Conservation (phyloP, 2,797 vertebrate species). For the Pipistrellus pipistrellus region DNA sequence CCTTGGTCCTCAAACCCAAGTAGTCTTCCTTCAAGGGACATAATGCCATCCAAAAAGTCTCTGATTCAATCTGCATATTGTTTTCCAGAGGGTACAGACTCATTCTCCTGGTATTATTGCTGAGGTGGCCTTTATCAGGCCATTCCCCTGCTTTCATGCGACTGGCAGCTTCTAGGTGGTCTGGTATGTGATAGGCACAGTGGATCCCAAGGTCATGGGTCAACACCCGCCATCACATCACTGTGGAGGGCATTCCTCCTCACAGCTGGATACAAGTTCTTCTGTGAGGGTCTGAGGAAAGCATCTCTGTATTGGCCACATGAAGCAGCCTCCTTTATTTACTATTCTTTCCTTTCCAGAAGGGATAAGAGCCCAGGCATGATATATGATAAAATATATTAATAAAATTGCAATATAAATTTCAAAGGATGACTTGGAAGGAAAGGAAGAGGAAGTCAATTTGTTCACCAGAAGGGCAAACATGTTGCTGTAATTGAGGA, state of each 20-base stretch:
- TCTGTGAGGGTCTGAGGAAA: background rate
- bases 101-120: background rate
- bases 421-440: slow-evolving; percentile 4
- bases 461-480: background rate
- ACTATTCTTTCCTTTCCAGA: background rate
- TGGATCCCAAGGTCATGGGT: too few species aligned
- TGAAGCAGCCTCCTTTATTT: background rate
- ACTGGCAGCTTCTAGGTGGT: background rate
- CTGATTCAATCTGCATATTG: background rate
- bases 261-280: background rate
- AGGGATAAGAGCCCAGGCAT: background rate
- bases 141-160: background rate
- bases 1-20: background rate
- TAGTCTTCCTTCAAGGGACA: background rate
- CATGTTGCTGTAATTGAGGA: background rate
- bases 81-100: background rate
- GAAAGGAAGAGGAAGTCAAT: background rate
- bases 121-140: background rate
- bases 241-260: background rate
- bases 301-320: background rate
- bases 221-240: rapidly evolving
- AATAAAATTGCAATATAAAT: background rate
- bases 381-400: background rate
- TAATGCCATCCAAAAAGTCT: rapidly evolving
- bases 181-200: background rate